Evolutionary conservation across 2,888 invertebrate species (phyloP).

Genomic region (Malthinus seriepunctatus): DNA sequence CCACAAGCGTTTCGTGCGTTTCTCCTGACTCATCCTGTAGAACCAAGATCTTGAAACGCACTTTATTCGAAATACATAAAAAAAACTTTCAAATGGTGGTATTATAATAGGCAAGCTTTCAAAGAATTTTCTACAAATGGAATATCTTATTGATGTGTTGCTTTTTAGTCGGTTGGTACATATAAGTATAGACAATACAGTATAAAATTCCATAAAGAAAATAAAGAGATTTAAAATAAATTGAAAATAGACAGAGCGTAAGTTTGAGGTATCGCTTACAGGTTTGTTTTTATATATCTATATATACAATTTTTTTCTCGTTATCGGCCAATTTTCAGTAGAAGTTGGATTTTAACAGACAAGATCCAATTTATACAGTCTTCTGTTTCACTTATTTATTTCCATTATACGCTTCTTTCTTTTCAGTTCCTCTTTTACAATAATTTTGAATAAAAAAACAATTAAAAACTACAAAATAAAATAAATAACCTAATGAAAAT

Average conservation of each 20-base stretch:
- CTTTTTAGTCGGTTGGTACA: constrained; percentile 5
- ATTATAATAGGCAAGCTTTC: neutral
- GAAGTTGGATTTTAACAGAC: constrained; percentile 30
- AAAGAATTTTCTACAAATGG: neutral
- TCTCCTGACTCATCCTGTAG: too few species aligned
- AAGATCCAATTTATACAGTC: constrained; percentile 27
- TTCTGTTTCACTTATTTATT: constrained; percentile 17
- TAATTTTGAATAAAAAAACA: neutral
- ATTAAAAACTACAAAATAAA: too few species aligned
- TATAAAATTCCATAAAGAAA: constrained; percentile 25
- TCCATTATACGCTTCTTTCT: constrained; percentile 15
- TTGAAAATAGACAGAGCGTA: constrained; percentile 35
- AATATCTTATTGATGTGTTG: neutral
- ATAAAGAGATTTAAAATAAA: constrained; percentile 33
- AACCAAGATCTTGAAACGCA: too few species aligned
- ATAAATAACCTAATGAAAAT: too few species aligned
- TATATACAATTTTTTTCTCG: constrained; percentile 30
- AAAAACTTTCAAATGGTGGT: too few species aligned
- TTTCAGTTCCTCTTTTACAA: neutral
- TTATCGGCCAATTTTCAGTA: constrained; percentile 37
- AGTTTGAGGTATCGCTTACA: constrained; percentile 35
- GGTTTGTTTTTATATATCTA: constrained; percentile 24
- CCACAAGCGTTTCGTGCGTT: too few species aligned
- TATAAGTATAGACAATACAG: constrained; percentile 11
- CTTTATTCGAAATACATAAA: too few species aligned